phyloP scores from a whole-genome alignment of 2,113 vertebrate genomes.

The Gymnobelideus leadbeateri region DNA sequence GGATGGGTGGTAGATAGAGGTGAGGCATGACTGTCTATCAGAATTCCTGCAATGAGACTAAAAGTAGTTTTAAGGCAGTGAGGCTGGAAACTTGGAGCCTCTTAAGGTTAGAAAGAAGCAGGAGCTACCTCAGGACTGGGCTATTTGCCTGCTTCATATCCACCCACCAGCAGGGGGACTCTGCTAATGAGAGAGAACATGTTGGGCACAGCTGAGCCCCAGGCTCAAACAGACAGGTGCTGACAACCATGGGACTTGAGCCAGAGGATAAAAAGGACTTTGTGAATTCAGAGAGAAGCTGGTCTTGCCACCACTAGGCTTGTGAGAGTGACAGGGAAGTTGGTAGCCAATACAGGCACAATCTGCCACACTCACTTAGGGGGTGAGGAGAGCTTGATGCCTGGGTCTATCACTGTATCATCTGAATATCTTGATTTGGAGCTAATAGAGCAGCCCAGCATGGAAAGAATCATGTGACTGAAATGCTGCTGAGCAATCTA shows the following conservation, averaged over 20 bases:
- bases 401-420: not conserved
- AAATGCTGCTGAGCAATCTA: slow-evolving; percentile 50
- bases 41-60: not conserved
- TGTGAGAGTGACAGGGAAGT: slow-evolving; percentile 44
- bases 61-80: not conserved
- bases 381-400: slow-evolving; percentile 26
- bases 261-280: slow-evolving; percentile 59
- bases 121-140: not conserved
- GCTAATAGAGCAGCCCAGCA: slow-evolving; percentile 72
- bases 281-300: slow-evolving; percentile 53
- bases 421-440: slow-evolving; percentile 74
- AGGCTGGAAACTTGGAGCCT: accelerated
- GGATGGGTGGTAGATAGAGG: too few species aligned
- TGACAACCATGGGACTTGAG: slow-evolving; percentile 34
- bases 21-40: not conserved
- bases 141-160: not conserved
- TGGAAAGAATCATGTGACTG: slow-evolving; percentile 25
- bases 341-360: slow-evolving; percentile 46
- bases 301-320: slow-evolving; percentile 32
- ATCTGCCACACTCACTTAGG: slow-evolving; percentile 44
- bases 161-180: not conserved
- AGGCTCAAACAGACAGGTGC: not conserved
- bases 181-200: slow-evolving; percentile 33
- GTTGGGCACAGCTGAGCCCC: slow-evolving; percentile 1
- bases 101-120: not conserved